Evolutionary conservation across 2,888 invertebrate genomes (phyloP), one percentile per base, ranked within the genome.

Genomic region (Diabrotica balteata): DNA sequence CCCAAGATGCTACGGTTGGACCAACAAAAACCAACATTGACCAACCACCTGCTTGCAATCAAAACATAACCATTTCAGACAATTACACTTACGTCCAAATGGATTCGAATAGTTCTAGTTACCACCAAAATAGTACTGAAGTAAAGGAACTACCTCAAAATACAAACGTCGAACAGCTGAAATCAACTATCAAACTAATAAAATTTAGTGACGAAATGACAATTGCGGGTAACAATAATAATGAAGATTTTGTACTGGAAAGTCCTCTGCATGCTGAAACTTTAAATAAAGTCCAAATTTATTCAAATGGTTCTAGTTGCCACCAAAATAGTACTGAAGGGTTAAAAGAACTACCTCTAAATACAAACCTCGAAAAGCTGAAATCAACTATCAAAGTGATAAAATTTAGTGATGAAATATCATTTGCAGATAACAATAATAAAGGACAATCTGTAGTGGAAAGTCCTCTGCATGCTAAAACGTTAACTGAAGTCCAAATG

Each of bases 401-500:
- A 75, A 70, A 70, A 32, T 32, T 32, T 32, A 32, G 32, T 32
- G 32, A 32, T 32, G 3, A 32, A 32, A 32, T 32, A 4, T 2
- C 32, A 32, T 4, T 32, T 22, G 59, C 59, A 54, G 59, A 57
- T 66, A 69, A 67, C 66, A 55, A 67, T 49, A 69, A 65, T 66
- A 88, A 32, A 4, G 32, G 89, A 79, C 89, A 89, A 4, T 4
- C 32, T 32, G 32, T 5, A 4, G 32, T 32, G 32, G 5, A 32
- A 4, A 32, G 32, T 32, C 4, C 32, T 32, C 32, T 32, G 32
- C 5, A 32, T 32, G 5, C 32, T 32, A 5, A 5, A 32, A 32
- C 32, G 32, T 32, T 32, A 5, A 32, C 32, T 32, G 32, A 32
- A 17, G 2, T 17, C 17, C 17, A 17, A 17, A 17, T 17, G 17